phyloP scores from a whole-genome alignment of 2,113 vertebrate genomes.

The Lepisosteus oculatus region DNA sequence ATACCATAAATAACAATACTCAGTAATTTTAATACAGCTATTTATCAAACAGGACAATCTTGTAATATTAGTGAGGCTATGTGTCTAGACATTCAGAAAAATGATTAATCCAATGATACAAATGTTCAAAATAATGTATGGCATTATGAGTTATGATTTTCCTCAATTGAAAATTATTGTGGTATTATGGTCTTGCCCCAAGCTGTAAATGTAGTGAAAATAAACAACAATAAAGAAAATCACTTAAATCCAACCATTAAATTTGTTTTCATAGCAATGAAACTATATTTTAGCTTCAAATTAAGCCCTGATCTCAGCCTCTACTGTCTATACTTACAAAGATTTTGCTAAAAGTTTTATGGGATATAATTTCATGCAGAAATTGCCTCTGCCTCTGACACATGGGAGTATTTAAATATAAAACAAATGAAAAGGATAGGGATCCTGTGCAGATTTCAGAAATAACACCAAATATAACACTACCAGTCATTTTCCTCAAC shows the following conservation, averaged over 20 bases:
- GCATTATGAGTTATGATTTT: conserved; percentile 72
- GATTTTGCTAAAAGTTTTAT: too few species aligned
- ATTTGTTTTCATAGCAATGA: too few species aligned
- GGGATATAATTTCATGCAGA: too few species aligned
- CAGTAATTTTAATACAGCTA: conserved; percentile 59
- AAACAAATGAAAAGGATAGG: too few species aligned
- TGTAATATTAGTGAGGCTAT: conserved; percentile 52
- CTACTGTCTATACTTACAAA: too few species aligned
- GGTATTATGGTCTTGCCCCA: conserved; percentile 52
- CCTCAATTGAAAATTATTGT: conserved; percentile 73
- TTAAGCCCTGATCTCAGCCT: too few species aligned
- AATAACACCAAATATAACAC: too few species aligned
- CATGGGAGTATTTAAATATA: too few species aligned
- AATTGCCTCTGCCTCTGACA: too few species aligned
- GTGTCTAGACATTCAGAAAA: conserved; percentile 50
- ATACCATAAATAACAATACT: conserved; percentile 47
- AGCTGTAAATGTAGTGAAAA: conserved; percentile 53
- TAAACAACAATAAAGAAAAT: conserved; percentile 68
- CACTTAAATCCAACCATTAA: conserved; percentile 31
- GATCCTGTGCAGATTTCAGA: too few species aligned
- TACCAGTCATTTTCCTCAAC: too few species aligned
- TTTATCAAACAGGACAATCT: conserved; percentile 56
- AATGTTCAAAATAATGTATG: conserved; percentile 70
- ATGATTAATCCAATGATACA: conserved; percentile 56
- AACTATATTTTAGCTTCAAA: too few species aligned